Evolutionary conservation across 2,797 vertebrate genomes (phyloP).

Genomic region (Hyperoplus immaculatus): DNA sequence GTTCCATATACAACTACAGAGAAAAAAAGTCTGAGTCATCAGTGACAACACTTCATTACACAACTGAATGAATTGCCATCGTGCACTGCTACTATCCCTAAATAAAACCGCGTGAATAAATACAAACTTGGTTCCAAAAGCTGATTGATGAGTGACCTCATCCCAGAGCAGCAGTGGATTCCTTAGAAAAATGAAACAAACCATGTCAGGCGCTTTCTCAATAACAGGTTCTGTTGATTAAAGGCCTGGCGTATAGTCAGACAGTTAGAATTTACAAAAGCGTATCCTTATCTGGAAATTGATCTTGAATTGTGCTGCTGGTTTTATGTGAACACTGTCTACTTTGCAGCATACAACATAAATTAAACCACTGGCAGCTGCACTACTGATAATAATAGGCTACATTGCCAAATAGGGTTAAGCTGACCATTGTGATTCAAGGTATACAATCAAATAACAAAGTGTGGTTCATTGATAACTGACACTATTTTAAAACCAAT

Average conservation of each 20-base stretch:
- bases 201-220: not conserved
- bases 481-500: not conserved
- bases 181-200: constrained; percentile 35
- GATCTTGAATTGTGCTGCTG: not conserved
- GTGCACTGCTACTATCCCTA: not conserved
- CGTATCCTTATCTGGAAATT: not conserved
- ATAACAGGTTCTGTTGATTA: constrained; percentile 8
- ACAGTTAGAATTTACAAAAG: not conserved
- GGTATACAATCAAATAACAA: not conserved
- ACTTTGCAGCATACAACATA: not conserved
- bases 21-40: constrained; percentile 6
- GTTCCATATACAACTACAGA: not conserved
- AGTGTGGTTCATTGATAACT: not conserved
- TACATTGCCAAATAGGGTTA: not conserved
- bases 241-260: not conserved
- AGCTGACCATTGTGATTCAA: not conserved
- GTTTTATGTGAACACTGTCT: not conserved
- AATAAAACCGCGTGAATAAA: not conserved
- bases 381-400: not conserved
- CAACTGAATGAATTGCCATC: not conserved
- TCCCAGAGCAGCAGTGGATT: constrained; percentile 2
- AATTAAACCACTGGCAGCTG: not conserved
- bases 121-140: constrained; percentile 1
- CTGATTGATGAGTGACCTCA: constrained; percentile 25
- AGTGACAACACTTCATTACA: not conserved